phyloP scores from a whole-genome alignment of 2,888 invertebrate species.

The Criorhina ranunculi region DNA sequence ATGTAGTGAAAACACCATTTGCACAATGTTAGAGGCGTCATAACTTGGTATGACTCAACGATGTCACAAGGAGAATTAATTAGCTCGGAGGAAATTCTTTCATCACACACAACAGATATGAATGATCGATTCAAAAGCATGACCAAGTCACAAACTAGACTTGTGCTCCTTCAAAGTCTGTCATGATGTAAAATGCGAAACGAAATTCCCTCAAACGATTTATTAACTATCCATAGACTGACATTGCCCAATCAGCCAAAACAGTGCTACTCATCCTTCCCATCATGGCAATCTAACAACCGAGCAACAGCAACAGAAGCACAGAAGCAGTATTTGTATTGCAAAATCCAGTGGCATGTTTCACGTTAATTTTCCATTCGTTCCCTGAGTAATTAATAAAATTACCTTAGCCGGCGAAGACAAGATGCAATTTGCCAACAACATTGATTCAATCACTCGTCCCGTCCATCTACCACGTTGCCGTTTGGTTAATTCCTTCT shows the following conservation, averaged over 20 bases:
- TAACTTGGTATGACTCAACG: no score
- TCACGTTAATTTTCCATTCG: constrained; percentile 67
- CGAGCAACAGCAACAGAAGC: background rate
- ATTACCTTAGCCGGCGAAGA: constrained; percentile 69
- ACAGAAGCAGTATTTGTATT: constrained; percentile 60
- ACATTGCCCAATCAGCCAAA: constrained; percentile 54
- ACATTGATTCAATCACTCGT: constrained; percentile 72
- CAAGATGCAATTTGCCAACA: constrained; percentile 76
- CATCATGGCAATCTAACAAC: background rate
- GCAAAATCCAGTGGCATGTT: constrained; percentile 75
- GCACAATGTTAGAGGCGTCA: background rate
- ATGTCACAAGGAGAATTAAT: no score
- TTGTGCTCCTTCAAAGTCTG: no score
- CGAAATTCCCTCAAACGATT: no score
- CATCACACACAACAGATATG: no score
- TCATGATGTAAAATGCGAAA: no score
- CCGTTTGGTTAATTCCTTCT: constrained; percentile 17
- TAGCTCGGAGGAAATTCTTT: no score
- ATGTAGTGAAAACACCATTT: constrained; percentile 9
- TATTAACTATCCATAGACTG: no score
- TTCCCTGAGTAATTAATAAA: constrained; percentile 74
- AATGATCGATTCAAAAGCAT: no score
- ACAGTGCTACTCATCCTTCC: constrained; percentile 19
- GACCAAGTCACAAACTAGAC: no score
- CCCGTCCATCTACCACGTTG: constrained; percentile 21